Base-by-base conservation (phyloP, 2,113 vertebrate species). In the Mystacornis crossleyi region DNA sequence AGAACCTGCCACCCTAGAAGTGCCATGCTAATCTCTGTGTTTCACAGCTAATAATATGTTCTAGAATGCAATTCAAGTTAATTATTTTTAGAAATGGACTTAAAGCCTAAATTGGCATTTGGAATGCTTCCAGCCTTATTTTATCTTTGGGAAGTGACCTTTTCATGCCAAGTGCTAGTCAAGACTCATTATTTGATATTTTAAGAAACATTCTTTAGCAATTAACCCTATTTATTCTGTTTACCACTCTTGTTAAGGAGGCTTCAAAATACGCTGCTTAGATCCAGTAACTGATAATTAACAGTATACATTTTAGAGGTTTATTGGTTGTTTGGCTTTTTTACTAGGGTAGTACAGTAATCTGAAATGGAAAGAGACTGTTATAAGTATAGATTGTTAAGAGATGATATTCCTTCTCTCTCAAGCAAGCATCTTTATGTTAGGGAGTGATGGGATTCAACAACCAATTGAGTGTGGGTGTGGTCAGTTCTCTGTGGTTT, bases 81-180 rank as follows among this genome's bases (percentile, higher is more conserved):
- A 81, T 90, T 91, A 86, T 95, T 94, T 95, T 93, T 94, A 86
- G 84, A 96, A 85, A 72, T 79, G 26, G 53, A 71, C 40, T 62
- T 87, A 38, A 85, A 82, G 47, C 31, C 38, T 80, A 57, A 75
- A 82, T 85, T 87, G 84, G 57, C 31, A 43, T 90, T 64, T 85
- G 58, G 81, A 91, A 81, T 60, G 54, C 66, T 82, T 93, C 78
- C 87, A 96, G 40, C 42, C 42, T 83, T 55, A 82, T 91, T 93
- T 94, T 94, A n/a, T 81, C 66, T 80, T 87, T 45, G 67, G 50
- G 23, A 90, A 77, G 87, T 91, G 91, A 94, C 78, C 66, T 97
- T 96, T 90, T 58, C 66, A 91, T 40, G 57, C 36, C 42, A 90
- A 72, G 23, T 77, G 33, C 57, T 79, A 92, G 69, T 87, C 72